Conservation (phyloP, 2,888 invertebrate genomes). For the Lasioglossum figueresi region DNA sequence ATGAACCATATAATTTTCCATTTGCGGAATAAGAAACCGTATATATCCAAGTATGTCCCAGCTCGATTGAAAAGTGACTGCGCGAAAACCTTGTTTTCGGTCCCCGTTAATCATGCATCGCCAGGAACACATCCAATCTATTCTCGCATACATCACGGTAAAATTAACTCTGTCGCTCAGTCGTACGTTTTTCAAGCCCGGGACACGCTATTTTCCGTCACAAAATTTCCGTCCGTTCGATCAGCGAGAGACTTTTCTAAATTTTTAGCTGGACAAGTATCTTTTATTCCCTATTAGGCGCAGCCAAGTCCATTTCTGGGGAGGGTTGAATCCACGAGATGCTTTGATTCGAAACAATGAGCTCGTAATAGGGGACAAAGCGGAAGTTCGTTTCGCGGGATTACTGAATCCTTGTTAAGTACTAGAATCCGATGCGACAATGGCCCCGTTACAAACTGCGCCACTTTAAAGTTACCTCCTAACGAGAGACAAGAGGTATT, state of each 20-base stretch:
- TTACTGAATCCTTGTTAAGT: constrained; percentile 28
- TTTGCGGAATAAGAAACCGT: too few species aligned
- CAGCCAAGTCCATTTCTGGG: background rate
- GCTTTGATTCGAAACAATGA: constrained; percentile 15
- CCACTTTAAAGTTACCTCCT: constrained; percentile 59
- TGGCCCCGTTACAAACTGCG: constrained; percentile 45
- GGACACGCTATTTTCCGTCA: background rate
- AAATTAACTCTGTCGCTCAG: background rate
- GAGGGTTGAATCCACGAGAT: background rate
- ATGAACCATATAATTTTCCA: background rate
- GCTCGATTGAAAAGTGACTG: background rate
- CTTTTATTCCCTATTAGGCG: background rate
- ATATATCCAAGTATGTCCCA: background rate
- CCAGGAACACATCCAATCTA: background rate
- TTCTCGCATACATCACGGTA: background rate
- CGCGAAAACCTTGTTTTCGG: background rate
- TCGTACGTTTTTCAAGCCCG: background rate
- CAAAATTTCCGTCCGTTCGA: background rate
- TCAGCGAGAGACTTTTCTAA: background rate
- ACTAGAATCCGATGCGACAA: constrained; percentile 51
- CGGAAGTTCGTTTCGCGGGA: constrained; percentile 13
- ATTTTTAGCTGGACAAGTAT: background rate
- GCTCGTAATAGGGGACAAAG: constrained; percentile 11
- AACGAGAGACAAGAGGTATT: constrained; percentile 54
- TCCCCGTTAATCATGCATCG: background rate